Percentiles rank a stretch among this genome's conserved stretches.
Conservation (phyloP, 2,888 invertebrate genomes). For the Cheilosia variabilis region DNA sequence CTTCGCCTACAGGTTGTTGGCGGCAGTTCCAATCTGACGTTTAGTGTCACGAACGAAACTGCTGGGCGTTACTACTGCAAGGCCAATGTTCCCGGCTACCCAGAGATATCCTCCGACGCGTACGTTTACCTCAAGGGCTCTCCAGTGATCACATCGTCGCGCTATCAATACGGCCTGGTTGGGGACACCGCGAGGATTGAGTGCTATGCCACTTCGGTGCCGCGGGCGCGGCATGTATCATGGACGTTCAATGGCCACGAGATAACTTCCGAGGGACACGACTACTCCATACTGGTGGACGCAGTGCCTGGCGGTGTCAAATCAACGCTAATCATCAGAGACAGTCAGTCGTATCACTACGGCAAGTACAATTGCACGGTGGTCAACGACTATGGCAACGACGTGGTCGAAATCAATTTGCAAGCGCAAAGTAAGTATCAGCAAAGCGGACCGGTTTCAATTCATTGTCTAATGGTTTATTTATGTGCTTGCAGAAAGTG, state of each 20-base stretch:
- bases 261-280: constrained; percentile 89
- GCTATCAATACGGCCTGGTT: constrained; percentile 92
- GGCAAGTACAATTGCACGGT: constrained; percentile 97
- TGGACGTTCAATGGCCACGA: constrained; percentile 95
- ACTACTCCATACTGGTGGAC: constrained; percentile 90
- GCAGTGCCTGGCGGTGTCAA: constrained; percentile 91
- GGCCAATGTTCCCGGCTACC: constrained; percentile 93
- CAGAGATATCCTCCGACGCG: constrained; percentile 92
- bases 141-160: constrained; percentile 91
- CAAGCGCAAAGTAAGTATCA: constrained; percentile 93
- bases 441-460: not conserved
- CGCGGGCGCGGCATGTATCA: constrained; percentile 92
- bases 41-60: constrained; percentile 90
- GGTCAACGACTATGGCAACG: constrained; percentile 94
- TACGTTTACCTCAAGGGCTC: constrained; percentile 92
- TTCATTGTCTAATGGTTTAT: not conserved
- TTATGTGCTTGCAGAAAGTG: constrained; percentile 87
- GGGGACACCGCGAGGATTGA: constrained; percentile 93
- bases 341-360: constrained; percentile 94
- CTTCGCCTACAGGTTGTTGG: constrained; percentile 86
- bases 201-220: constrained; percentile 95
- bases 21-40: constrained; percentile 90
- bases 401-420: constrained; percentile 92
- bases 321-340: constrained; percentile 94
- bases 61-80: constrained; percentile 95